Percentiles rank a stretch among this genome's conserved stretches.
These are phyloP conservation scores for Macrostomum lignano DNA, from an alignment of 1,140 invertebrate species.

Conservation along the genomic window DNA sequence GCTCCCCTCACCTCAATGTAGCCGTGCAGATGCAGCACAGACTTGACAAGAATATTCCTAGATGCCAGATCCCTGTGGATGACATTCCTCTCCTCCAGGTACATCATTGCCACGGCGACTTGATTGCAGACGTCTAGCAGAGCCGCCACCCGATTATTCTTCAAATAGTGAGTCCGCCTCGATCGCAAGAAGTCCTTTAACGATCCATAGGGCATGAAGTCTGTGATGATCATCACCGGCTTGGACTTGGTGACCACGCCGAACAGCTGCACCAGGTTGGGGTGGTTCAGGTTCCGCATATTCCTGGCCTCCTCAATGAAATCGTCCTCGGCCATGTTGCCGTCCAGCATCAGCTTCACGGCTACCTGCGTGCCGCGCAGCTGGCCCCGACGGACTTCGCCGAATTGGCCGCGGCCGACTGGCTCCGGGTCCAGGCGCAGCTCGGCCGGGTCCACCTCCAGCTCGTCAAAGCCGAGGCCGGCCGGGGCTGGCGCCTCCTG, in stretches of 20 bases:
- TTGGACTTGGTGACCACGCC: constrained; percentile 72
- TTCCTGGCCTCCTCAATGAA: constrained; percentile 82
- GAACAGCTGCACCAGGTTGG: constrained; percentile 72
- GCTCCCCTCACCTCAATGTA: neutral
- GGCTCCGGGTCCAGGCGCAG: neutral
- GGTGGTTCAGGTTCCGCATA: constrained; percentile 74
- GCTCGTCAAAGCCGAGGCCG: constrained; percentile 45
- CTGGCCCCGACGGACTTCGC: neutral
- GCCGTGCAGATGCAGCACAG: neutral
- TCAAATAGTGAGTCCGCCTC: constrained; percentile 44
- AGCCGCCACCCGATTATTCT: constrained; percentile 47
- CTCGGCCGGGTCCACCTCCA: neutral
- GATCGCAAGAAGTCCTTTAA: constrained; percentile 53
- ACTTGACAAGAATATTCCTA: constrained; percentile 48
- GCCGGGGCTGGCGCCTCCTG: constrained; percentile 47
- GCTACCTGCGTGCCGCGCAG: constrained; percentile 48
- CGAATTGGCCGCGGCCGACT: constrained; percentile 2
- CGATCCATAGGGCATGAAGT: constrained; percentile 54
- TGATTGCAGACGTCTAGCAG: constrained; percentile 74
- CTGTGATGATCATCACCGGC: constrained; percentile 75
- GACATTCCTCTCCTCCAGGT: constrained; percentile 71
- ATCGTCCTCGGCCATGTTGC: constrained; percentile 75
- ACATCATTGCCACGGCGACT: constrained; percentile 77
- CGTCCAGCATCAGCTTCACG: constrained; percentile 85
- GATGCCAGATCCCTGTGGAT: constrained; percentile 80